Evolutionary conservation across 2,888 invertebrate genomes (phyloP), one percentile per base, ranked within the genome.

Genomic region (Halictus quadricinctus): DNA sequence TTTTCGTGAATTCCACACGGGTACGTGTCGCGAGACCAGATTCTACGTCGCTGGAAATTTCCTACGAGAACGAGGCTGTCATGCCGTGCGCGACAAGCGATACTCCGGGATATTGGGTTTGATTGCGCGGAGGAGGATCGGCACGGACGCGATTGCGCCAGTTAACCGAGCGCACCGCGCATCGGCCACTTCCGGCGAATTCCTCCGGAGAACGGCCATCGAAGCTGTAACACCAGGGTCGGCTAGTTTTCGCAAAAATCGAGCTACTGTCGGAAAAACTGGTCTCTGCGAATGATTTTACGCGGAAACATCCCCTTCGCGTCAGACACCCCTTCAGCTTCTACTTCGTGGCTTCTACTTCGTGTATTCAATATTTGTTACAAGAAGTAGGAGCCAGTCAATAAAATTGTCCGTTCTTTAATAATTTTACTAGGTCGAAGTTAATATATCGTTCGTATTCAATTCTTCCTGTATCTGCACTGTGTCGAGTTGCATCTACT

Each of bases 1-100:
- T 92, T 92, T 92, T 91, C 87, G 87, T 91, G 91, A 93, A 92
- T 91, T 89, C 87, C 89, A 80, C 88, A n/a, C 64, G 78, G 64
- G 10, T 54, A 54, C n/a, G 54, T 54, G 54, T 54, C 54, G 54
- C 80, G 83, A 77, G 50, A 75, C 60, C 79, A 72, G 74, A 85
- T 81, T 87, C 73, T 64, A 72, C 74, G 66, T 60, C 69, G 50
- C 82, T 91, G 92, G 91, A 93, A 93, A 92, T 93, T 93, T 93
- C 91, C 93, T 88, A 88, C 84, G 77, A 64, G 80, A 69, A 60
- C 80, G 70, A 76, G 72, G 72, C 72, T 25, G 41, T 36, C 6
- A 36, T 58, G 41, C 7, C 6, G 7, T 29, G 25, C 18, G 5
- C 21, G 36, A 36, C 29, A 6, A 66, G 76, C 36, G 64, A 76